Base-by-base conservation (phyloP, 2,113 vertebrate genomes). In the Melanotaenia duboulayi region DNA sequence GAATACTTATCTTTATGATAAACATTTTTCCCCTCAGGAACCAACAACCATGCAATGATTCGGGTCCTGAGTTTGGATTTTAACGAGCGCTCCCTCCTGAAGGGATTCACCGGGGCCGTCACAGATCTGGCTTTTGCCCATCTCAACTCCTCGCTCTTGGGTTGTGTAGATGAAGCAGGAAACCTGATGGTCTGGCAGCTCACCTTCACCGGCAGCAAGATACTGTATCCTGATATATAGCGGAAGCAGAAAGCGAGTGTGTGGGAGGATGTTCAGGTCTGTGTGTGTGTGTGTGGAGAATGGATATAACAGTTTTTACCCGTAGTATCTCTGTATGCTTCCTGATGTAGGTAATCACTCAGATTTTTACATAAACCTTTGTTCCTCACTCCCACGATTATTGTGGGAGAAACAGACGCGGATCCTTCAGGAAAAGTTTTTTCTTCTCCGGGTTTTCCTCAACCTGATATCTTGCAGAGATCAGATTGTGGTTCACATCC, bases 91-190 rank as follows among this genome's bases (percentile, higher is more conserved):
- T 97, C 95, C 7, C 79, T 99, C 44, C 92, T 99, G 57, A 99
- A 99, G 65, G 98, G 97, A 60, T 99, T 99, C 89, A 96, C 95
- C 0, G 97, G 97, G 0, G 95, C 94, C 0, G 95, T 99, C 82
- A 96, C 97, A 56, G 98, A 99, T 90, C 90, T 99, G 90, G 96
- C 96, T 28, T 99, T 99, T 16, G 97, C 98, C 69, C 97, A 99
- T 65, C 95, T 98, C 48, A 97, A 98, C 92, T 99, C 97, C 52
- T 96, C 94, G 65, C 95, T 97, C 74, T 85, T 99, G 87, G 97
- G 96, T 3, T 98, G 97, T 58, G 93, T 99, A 12, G 98, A 99
- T 73, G 98, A 99, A 89, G 96, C 96, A 0, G 98, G 98, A 63
- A 97, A 96, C 91, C 93, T 99, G 59, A 97, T 99, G 60, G 96